Evolutionary conservation across 2,888 invertebrate genomes (phyloP).

Genomic region (Netelia virgata): DNA sequence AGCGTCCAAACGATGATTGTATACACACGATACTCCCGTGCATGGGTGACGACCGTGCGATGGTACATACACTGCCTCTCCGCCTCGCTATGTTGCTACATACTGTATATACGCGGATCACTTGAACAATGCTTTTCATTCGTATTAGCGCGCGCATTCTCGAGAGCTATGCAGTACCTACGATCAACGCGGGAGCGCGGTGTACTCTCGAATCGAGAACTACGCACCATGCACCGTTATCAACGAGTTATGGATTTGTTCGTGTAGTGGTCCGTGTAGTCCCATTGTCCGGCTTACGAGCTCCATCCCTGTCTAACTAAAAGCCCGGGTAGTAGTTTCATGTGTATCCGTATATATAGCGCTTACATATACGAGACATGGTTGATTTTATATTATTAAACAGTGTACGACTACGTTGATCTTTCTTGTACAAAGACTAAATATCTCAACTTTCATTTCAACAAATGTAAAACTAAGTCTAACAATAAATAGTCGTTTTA

Average conservation of each 20-base stretch:
- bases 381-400: too few relatives aligned
- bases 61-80: neutral
- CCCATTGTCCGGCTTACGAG: constrained; percentile 2
- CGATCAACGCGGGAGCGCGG: neutral
- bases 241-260: constrained; percentile 40
- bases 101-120: neutral
- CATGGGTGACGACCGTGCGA: neutral
- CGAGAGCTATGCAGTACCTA: constrained; percentile 22
- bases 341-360: too few relatives aligned
- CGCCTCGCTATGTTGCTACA: neutral
- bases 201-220: neutral
- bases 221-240: constrained; percentile 39
- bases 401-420: too few relatives aligned
- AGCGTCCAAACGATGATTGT: constrained; percentile 41
- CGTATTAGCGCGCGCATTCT: constrained; percentile 17
- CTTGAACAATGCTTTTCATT: constrained; percentile 35
- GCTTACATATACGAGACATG: too few relatives aligned
- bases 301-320: neutral
- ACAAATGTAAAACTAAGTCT: too few relatives aligned
- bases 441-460: too few relatives aligned
- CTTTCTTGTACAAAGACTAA: too few relatives aligned
- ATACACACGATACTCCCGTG: constrained; percentile 1
- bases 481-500: too few relatives aligned
- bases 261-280: constrained; percentile 24
- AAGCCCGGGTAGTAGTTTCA: neutral